Base-by-base conservation (phyloP, 1,140 invertebrate species). In the Galleria mellonella region DNA sequence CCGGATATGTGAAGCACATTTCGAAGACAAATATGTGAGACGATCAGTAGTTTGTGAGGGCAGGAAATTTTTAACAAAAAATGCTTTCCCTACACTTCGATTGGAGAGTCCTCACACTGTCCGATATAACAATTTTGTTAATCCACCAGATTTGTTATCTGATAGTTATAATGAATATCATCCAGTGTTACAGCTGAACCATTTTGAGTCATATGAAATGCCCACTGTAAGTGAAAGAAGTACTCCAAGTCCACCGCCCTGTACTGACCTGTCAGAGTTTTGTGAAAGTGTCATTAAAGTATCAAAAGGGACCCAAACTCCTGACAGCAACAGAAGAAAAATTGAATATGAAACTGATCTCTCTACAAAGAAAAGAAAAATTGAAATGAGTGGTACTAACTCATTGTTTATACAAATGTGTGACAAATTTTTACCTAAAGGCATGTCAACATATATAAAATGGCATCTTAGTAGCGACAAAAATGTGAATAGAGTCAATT, bases 1-100 rank as follows among this genome's bases (percentile, higher is more conserved):
- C 29, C 41, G 43, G 38, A 46, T 51, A 23, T 51, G 49, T 28
- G 49, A 51, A 31, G 17, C 31, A 27, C 49, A 51, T 42, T 51
- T 51, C 27, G 38, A 46, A 3, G n/a, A 29, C 6, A 41, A 36
- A 27, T 42, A 37, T 37, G 14, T 51, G 1, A 17, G 6, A 23
- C 17, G 17, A 2, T 32, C 42, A 23, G 27, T 27, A 14, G 31
- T 27, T 7, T n/a, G 11, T 43, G 30, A 38, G 12, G 28, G 35
- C 2, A 31, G 41, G 43, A 50, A 50, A 37, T 50, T 10, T 33
- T 27, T 50, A 9, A 43, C 47, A 8, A 43, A 43, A 33, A 41
- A 50, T 39, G 47, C 47, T 9, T 39, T 32, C n/a, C 47, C 47
- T 9, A 43, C 41, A 7, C 32, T 44, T 9, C 11, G 23, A 13